Evolutionary conservation across 2,888 invertebrate species (phyloP), one percentile per base, ranked within the genome.

Genomic region (Ophion ellenae): DNA sequence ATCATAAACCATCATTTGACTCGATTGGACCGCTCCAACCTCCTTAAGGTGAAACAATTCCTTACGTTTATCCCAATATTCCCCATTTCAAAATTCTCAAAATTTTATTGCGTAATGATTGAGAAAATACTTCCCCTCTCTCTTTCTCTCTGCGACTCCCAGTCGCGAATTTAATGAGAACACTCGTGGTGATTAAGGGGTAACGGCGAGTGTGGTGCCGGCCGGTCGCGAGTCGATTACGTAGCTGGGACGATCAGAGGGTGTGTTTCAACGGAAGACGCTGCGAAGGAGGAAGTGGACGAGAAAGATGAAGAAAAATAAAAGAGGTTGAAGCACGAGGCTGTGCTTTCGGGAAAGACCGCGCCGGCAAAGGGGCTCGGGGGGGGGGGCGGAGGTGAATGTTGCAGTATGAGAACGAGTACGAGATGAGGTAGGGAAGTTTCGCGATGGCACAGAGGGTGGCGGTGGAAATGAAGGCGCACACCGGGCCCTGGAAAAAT

Each of bases 401-500:
- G 73, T 73, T 74, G 57, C 69, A 82, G 78, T 70, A 82, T 36
- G 85, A 64, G 61, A 74, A 61, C 61, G 64, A 70, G 80, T 78
- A 81, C 66, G 81, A 85, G 80, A 87, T 75, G 84, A 86, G 85
- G 86, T 83, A 66, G 85, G 87, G 87, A 88, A 86, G 90, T 90
- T 86, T 83, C 90, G 89, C 77, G 74, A 74, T 83, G 81, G 87
- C 85, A 83, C 87, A 85, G 80, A 84, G 86, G 87, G 87, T 85
- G 87, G 81, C 85, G 88, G 87, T 91, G 89, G 89, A 90, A 90
- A 91, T 90, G 91, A 91, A 92, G 90, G 88, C 81, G 81, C 81
- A 40, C 89, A 90, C 90, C 90, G 92, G 91, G 91, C 89, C 63
- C 91, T 91, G 92, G 93, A 94, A 94, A 94, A 94, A 93, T 94